Evolutionary conservation across 2,113 vertebrate species (phyloP).

Genomic region (human): GRCh38 chr1:166144001-166144500

Average conservation of each 20-base stretch:
- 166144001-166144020: background rate
- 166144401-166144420: conserved; percentile 29
- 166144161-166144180: background rate
- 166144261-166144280: background rate
- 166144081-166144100: background rate
- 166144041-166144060: background rate
- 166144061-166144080: background rate
- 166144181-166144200: background rate
- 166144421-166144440: conserved; percentile 22
- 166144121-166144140: background rate
- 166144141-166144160: background rate
- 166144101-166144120: background rate
- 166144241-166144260: background rate
- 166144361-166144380: conserved; percentile 68
- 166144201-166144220: background rate
- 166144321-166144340: conserved; percentile 56
- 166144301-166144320: background rate
- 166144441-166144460: background rate
- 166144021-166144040: background rate
- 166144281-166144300: background rate
- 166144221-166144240: background rate
- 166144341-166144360: conserved; percentile 43
- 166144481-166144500: background rate
- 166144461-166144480: background rate
- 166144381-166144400: conserved; percentile 47